Base-by-base conservation (phyloP, 2,797 vertebrate genomes). In the Chaetodon trifasciatus region DNA sequence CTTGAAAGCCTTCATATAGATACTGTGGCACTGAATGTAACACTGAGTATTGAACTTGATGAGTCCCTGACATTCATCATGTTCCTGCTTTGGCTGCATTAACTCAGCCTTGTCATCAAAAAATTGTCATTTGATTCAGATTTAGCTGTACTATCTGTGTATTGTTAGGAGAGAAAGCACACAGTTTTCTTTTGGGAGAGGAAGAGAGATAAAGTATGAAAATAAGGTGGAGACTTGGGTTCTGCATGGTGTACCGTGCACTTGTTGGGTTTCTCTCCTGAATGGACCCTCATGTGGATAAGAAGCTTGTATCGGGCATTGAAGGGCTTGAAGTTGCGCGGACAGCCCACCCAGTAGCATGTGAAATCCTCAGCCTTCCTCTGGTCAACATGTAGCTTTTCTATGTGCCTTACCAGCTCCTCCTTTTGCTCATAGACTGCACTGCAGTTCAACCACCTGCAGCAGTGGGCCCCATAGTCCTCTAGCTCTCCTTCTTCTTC, bases 271-370 rank as follows among this genome's bases (percentile, higher is more conserved):
- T 98, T 99, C 95, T 99, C 98, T 84, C 98, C 98, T 0, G 98
- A 99, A 91, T 99, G 98, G 84, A 99, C 96, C 93, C 98, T 96
- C 98, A 99, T 99, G 91, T 99, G 98, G 93, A 99, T 99, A 12
- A 99, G 95, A 83, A 99, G 96, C 92, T 99, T 99, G 91, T 99
- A 99, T 75, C 98, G 96, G 56, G 98, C 98, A 28, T 99, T 99
- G 92, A 99, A 99, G 1, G 98, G 96, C 86, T 97, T 99, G 91
- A 96, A 96, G 92, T 95, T 95, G 71, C 98, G 95, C n/a, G 97
- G 96, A 72, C 98, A 99, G 21, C 96, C 96, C 0, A 92, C 92
- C 98, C 98, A 99, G 93, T 97, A 98, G 91, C 98, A 99, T 3
- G 97, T 96, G 92, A 99, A 99, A 79, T 99, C 97, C 63, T 99